Conservation (phyloP, 2,113 vertebrate species). For the Pongo pygmaeus region DNA sequence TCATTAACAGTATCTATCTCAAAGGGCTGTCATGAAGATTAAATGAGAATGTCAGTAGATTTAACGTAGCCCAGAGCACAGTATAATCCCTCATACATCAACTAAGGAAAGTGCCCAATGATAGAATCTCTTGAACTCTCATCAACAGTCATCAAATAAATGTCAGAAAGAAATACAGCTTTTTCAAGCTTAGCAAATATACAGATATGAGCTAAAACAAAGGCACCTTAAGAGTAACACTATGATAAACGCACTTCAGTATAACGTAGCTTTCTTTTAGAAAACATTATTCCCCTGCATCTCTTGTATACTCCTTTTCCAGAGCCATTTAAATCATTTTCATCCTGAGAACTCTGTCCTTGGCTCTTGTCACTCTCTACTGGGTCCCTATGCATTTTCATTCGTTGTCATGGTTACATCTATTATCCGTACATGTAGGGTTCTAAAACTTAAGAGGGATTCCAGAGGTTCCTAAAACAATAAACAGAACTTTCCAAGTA, state of each 20-base stretch:
- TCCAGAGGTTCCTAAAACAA: not conserved
- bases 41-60: not conserved
- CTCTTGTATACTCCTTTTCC: not conserved
- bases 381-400: not conserved
- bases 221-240: not conserved
- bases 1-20: not conserved
- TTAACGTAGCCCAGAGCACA: not conserved
- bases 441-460: not conserved
- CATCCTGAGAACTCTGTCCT: not conserved
- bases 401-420: not conserved
- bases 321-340: not conserved
- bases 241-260: not conserved
- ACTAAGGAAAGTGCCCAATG: not conserved
- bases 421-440: not conserved
- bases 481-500: not conserved
- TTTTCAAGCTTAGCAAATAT: slow-evolving; percentile 17
- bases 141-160: not conserved
- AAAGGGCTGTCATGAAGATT: slow-evolving; percentile 19
- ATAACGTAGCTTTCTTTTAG: not conserved
- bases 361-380: not conserved
- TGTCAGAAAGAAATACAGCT: not conserved
- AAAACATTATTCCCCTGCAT: not conserved
- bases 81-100: not conserved
- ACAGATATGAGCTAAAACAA: not conserved
- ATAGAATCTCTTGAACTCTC: slow-evolving; percentile 10